Conservation (phyloP, 2,113 vertebrate genomes). For the Pomatorhinus ruficollis region DNA sequence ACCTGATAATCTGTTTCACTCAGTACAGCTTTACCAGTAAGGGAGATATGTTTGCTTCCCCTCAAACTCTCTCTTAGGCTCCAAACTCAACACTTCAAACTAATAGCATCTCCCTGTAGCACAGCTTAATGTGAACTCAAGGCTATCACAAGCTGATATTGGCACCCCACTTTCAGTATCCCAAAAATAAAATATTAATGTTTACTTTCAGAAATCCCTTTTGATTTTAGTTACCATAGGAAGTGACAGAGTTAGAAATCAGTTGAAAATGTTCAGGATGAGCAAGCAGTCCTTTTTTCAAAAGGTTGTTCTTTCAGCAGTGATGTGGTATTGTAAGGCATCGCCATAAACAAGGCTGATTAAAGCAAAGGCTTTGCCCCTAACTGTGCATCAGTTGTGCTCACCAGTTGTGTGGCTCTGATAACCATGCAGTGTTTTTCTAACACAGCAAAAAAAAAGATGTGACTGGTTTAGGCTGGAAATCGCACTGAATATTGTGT, state of each 20-base stretch:
- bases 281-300: not conserved
- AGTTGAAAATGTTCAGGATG: not conserved
- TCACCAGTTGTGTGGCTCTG: fast-evolving
- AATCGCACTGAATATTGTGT: not conserved
- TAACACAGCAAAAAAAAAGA: not conserved
- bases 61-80: not conserved
- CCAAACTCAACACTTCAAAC: not conserved
- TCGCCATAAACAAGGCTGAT: not conserved
- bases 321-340: not conserved
- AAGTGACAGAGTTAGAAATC: not conserved
- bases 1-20: not conserved
- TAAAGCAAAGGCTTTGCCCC: not conserved
- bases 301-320: not conserved
- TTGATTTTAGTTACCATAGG: not conserved
- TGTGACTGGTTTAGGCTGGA: not conserved
- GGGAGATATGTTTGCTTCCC: not conserved
- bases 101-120: not conserved
- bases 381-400: not conserved
- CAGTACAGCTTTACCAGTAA: not conserved
- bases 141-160: not conserved
- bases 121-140: not conserved
- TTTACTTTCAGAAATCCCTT: not conserved
- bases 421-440: not conserved
- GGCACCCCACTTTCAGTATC: not conserved
- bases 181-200: not conserved